These are phyloP conservation scores for Sepioteuthis lessoniana DNA, from an alignment of 2,888 invertebrate species.

Conservation along the genomic window DNA sequence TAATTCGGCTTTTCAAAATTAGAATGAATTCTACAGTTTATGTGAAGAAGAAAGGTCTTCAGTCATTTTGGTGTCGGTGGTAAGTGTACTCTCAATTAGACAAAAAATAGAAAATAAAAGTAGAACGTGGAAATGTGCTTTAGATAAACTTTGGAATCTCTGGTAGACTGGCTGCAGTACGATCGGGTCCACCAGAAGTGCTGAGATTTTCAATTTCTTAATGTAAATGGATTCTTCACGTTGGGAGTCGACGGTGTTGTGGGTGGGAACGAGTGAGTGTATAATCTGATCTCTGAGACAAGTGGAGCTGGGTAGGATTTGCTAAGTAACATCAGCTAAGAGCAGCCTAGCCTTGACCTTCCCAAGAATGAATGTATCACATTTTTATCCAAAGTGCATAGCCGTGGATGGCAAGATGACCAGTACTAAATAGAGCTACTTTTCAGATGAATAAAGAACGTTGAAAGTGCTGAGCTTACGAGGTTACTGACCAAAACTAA, in stretches of 20 bases:
- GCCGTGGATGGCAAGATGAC: not conserved
- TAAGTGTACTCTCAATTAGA: not conserved
- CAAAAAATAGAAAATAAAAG: not conserved
- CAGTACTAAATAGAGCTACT: not conserved
- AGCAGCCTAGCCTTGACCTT: not conserved
- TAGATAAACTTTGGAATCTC: not conserved
- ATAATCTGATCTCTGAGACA: not conserved
- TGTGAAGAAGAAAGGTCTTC: not conserved
- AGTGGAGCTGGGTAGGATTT: not conserved
- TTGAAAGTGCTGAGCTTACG: too few species aligned
- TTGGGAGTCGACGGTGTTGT: not conserved
- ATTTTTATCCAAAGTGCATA: not conserved
- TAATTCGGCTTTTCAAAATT: not conserved
- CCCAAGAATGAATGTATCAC: not conserved
- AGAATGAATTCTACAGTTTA: not conserved
- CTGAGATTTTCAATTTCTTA: constrained; percentile 23
- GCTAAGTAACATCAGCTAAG: not conserved
- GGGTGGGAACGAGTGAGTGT: not conserved
- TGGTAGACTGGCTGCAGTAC: not conserved
- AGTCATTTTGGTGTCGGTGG: not conserved
- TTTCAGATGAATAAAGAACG: too few species aligned
- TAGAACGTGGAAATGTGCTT: not conserved
- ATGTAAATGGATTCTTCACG: not conserved
- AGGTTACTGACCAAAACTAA: not conserved
- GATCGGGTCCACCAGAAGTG: not conserved